phyloP scores from a whole-genome alignment of 2,888 invertebrate species.

The Anthophora plumipes region DNA sequence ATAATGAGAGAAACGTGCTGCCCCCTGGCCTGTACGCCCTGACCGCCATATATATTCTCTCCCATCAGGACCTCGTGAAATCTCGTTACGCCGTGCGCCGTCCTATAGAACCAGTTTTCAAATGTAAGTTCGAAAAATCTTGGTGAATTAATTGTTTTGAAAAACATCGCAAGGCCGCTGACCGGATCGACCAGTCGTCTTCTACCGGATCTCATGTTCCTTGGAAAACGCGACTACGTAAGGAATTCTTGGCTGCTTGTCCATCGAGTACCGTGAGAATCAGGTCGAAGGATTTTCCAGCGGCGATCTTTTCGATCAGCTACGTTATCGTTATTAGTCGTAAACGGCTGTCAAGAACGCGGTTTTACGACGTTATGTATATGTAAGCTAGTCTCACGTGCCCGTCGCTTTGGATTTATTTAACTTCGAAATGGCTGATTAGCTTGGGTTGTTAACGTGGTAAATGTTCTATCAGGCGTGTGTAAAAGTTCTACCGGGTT shows the following conservation, averaged over 20 bases:
- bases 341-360: constrained; percentile 10
- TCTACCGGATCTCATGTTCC: background rate
- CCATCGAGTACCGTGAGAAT: constrained; percentile 47
- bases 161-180: constrained; percentile 48
- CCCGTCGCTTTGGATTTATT: constrained; percentile 19
- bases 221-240: constrained; percentile 40
- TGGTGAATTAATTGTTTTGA: constrained; percentile 57
- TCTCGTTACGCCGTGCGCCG: constrained; percentile 5
- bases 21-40: constrained; percentile 76
- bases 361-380: background rate
- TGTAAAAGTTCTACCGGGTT: too few species aligned
- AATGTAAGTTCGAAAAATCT: constrained; percentile 34
- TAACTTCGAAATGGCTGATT: background rate
- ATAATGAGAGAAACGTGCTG: constrained; percentile 82
- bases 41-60: constrained; percentile 35
- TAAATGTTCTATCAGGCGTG: too few species aligned
- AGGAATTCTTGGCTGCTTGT: constrained; percentile 35
- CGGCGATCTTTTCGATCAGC: constrained; percentile 15
- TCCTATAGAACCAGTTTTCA: constrained; percentile 44
- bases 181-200: constrained; percentile 58
- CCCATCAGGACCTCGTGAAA: constrained; percentile 47
- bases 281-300: constrained; percentile 56
- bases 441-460: background rate
- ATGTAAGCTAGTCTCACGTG: background rate
- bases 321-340: constrained; percentile 33